Percentiles rank a stretch among this genome's conserved stretches.
These are phyloP conservation scores for Epinephelus fuscoguttatus DNA, from an alignment of 2,113 vertebrate genomes.

Conservation along the genomic window DNA sequence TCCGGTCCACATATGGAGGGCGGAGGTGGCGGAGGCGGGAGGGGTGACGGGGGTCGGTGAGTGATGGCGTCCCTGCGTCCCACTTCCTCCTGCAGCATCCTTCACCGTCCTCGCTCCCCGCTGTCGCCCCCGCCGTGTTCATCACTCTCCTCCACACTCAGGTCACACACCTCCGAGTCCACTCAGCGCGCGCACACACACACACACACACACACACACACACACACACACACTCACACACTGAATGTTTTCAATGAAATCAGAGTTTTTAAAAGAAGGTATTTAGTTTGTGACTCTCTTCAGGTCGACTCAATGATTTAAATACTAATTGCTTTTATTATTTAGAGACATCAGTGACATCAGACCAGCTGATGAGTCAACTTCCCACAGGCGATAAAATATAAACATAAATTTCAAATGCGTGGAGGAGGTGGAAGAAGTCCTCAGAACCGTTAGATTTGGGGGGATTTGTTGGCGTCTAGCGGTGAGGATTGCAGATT, in stretches of 20 bases:
- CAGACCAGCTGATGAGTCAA: neutral
- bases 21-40: no score
- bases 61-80: slow-evolving; percentile 69
- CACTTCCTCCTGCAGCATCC: slow-evolving; percentile 72
- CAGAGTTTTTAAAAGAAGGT: neutral
- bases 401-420: neutral
- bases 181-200: neutral
- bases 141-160: slow-evolving; percentile 59
- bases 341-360: neutral
- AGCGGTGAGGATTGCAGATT: no score
- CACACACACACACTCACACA: slow-evolving; percentile 30
- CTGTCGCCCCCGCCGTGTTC: slow-evolving; percentile 61
- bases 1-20: slow-evolving; percentile 46
- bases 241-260: neutral
- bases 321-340: neutral
- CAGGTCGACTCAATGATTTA: neutral
- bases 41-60: slow-evolving; percentile 41
- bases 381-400: neutral
- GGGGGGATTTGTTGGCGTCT: no score
- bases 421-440: no score
- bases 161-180: slow-evolving; percentile 38
- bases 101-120: slow-evolving; percentile 64
- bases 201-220: slow-evolving; percentile 11
- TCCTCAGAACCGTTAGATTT: no score
- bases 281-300: neutral